phyloP scores from a whole-genome alignment of 1,140 invertebrate genomes.

The Bombus cullumanus region DNA sequence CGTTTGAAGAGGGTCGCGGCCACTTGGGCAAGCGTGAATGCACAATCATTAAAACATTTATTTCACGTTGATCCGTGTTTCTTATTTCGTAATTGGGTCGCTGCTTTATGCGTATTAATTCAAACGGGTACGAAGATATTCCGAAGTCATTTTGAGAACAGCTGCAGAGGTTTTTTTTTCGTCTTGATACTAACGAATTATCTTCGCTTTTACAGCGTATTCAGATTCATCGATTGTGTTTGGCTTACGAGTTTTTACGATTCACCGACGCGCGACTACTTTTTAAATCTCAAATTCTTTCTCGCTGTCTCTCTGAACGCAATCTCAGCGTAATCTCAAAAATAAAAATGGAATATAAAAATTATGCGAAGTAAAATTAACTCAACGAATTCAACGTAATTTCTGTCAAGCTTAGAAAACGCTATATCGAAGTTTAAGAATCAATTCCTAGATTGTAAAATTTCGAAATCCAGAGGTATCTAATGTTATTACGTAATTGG shows the following conservation, averaged over 20 bases:
- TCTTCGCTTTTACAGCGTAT: not conserved
- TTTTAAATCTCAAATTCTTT: no score
- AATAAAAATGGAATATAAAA: no score
- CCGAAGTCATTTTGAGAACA: not conserved
- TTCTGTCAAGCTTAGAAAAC: not conserved
- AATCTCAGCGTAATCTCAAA: no score
- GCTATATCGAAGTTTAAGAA: not conserved
- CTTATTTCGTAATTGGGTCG: slow-evolving; percentile 27
- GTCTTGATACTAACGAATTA: not conserved
- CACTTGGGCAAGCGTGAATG: slow-evolving; percentile 24
- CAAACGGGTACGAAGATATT: not conserved
- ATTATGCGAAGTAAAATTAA: no score
- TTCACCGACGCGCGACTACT: not conserved
- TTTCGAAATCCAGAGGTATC: not conserved
- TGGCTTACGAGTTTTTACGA: not conserved
- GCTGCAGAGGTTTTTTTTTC: not conserved
- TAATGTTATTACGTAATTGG: no score
- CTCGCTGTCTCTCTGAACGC: no score
- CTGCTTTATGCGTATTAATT: slow-evolving; percentile 14
- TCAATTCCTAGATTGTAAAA: not conserved
- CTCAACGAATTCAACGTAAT: not conserved
- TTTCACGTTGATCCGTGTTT: slow-evolving; percentile 32
- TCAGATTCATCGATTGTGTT: not conserved
- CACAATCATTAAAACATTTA: slow-evolving; percentile 35
- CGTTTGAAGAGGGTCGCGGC: slow-evolving; percentile 27